Evolutionary conservation across 2,888 invertebrate species (phyloP).

Genomic region (Antheraea assamensis): DNA sequence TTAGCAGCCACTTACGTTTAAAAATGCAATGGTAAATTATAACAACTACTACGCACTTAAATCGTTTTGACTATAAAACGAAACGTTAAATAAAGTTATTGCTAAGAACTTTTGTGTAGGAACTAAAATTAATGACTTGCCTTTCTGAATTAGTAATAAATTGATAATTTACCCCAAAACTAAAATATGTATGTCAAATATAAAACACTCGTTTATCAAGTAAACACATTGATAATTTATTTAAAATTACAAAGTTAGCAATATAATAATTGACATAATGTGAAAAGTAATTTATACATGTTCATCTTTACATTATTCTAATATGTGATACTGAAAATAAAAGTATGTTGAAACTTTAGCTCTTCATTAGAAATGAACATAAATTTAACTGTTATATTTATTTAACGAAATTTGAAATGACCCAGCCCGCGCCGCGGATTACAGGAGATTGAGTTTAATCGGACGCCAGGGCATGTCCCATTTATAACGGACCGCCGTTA

Average conservation of each 20-base stretch:
- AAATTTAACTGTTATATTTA: conserved; percentile 18
- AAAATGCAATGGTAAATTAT: too few species aligned
- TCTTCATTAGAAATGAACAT: not conserved
- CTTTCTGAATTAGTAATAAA: not conserved
- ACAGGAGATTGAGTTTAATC: conserved; percentile 79
- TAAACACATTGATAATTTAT: too few species aligned
- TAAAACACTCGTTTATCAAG: not conserved
- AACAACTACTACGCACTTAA: too few species aligned
- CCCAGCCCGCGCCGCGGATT: conserved; percentile 63
- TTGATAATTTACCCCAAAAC: not conserved
- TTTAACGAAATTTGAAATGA: conserved; percentile 35
- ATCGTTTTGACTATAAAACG: not conserved
- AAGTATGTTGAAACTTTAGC: too few species aligned
- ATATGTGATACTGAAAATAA: too few species aligned
- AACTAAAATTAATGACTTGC: conserved; percentile 8
- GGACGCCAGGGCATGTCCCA: conserved; percentile 69
- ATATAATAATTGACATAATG: too few species aligned
- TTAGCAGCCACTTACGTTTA: too few species aligned
- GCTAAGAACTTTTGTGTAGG: conserved; percentile 11
- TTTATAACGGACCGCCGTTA: conserved; percentile 76
- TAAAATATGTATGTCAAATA: too few species aligned
- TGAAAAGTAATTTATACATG: too few species aligned
- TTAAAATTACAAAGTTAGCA: too few species aligned
- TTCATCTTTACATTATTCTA: too few species aligned
- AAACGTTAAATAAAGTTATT: not conserved